Conservation (phyloP, 2,888 invertebrate genomes). For the Osmoderma eremita region DNA sequence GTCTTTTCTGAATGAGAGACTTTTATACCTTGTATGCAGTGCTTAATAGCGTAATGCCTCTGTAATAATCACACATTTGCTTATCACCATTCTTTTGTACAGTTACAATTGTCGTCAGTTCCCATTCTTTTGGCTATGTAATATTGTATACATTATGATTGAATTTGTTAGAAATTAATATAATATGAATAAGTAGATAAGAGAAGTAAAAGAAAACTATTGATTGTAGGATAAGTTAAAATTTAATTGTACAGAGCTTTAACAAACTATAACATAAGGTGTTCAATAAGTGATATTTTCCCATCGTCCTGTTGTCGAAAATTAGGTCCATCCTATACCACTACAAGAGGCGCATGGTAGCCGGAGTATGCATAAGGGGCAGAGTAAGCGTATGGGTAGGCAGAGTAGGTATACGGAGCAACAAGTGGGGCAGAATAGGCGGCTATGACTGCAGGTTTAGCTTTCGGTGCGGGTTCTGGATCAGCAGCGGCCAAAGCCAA, state of each 20-base stretch:
- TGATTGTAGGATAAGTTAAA: slow-evolving; percentile 27
- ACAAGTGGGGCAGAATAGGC: slow-evolving; percentile 36
- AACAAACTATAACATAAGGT: slow-evolving; percentile 1
- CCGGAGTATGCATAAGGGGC: slow-evolving; percentile 53
- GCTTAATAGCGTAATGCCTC: too few relatives aligned
- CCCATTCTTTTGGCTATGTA: too few relatives aligned
- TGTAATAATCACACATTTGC: too few relatives aligned
- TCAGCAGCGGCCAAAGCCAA: slow-evolving; percentile 64
- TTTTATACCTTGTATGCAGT: too few relatives aligned
- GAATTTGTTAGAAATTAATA: too few relatives aligned
- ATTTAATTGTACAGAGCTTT: slow-evolving; percentile 33
- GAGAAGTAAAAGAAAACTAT: too few relatives aligned
- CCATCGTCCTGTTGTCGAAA: neutral
- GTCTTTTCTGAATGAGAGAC: too few relatives aligned
- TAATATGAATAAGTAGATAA: too few relatives aligned
- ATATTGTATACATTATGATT: too few relatives aligned
- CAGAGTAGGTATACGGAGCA: slow-evolving; percentile 37
- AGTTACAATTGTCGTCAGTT: too few relatives aligned
- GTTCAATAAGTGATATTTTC: neutral
- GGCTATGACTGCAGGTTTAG: slow-evolving; percentile 34
- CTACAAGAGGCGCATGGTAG: slow-evolving; percentile 45
- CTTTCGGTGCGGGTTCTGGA: slow-evolving; percentile 40
- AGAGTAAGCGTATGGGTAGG: slow-evolving; percentile 45
- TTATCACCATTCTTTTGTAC: too few relatives aligned
- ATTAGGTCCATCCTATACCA: slow-evolving; percentile 7